phyloP scores from a whole-genome alignment of 2,888 invertebrate genomes.

The Blastobasis lacticolella region DNA sequence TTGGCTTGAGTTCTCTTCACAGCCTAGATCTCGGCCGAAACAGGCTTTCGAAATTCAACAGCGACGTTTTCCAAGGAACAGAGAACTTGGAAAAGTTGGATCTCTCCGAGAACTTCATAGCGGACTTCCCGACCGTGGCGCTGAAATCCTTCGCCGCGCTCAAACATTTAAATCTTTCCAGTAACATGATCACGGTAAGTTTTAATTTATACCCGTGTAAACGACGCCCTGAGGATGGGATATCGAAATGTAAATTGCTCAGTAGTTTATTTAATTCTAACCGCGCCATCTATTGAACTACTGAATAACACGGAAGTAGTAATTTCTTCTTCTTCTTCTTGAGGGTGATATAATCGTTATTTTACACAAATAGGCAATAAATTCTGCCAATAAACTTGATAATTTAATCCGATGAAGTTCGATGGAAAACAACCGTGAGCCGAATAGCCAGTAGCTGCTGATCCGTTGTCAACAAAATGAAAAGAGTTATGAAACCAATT shows the following conservation, averaged over 20 bases:
- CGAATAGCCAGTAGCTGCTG: neutral
- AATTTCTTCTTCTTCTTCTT: no score
- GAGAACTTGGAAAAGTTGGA: slow-evolving; percentile 85
- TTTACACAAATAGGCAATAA: no score
- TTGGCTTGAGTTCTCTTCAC: slow-evolving; percentile 78
- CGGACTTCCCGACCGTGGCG: slow-evolving; percentile 86
- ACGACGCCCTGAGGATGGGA: no score
- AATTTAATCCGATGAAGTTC: slow-evolving; percentile 9
- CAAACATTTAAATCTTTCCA: slow-evolving; percentile 85
- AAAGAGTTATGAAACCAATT: slow-evolving; percentile 9
- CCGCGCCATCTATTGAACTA: no score
- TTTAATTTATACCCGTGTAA: neutral
- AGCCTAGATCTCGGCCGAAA: slow-evolving; percentile 85
- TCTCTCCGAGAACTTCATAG: slow-evolving; percentile 89
- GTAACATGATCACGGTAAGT: slow-evolving; percentile 87
- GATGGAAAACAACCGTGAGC: slow-evolving; percentile 3
- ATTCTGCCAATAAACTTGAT: neutral
- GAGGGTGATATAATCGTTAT: no score
- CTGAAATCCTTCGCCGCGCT: slow-evolving; percentile 80
- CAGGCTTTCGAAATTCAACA: slow-evolving; percentile 85
- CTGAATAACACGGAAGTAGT: no score
- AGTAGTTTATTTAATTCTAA: no score
- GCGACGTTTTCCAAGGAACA: slow-evolving; percentile 87
- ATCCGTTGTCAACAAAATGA: slow-evolving; percentile 1
- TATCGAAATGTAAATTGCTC: no score